Evolutionary conservation across 2,888 invertebrate species (phyloP), one percentile per base, ranked within the genome.

Genomic region (Nesidiocoris tenuis): DNA sequence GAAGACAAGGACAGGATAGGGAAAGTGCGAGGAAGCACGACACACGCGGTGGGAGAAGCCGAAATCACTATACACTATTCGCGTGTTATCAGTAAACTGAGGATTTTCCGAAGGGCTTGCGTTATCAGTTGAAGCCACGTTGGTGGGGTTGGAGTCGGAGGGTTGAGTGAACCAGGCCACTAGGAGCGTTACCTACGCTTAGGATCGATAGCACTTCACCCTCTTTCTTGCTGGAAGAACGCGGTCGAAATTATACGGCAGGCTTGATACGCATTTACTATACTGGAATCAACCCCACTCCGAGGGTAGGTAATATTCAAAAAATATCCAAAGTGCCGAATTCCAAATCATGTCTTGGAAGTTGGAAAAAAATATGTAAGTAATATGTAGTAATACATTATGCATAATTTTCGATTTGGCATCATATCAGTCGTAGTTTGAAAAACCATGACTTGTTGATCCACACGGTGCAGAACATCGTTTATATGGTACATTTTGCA

Each of bases 61-160:
- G 39, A 39, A 12, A 39, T 39, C 39, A 39, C 56, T 39, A 72
- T 72, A 72, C 72, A 72, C 72, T 63, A 72, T 22, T 61, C 72
- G 61, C 39, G 21, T 39, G 72, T 72, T 72, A 72, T 72, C 72
- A 72, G 63, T 72, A 39, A 21, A 72, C 72, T 72, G 61, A 72
- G 39, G 12, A 39, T 39, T n/a, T 39, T 39, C 39, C 12, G 12
- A 3, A 39, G 39, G 12, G 54, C 59, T 59, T 57, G n/a, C 39
- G 61, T 72, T 72, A 72, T 72, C 72, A 72, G 56, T 17, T 57
- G 16, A 1, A 54, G 39, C 70, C 67, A 67, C 67, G 67, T 67
- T 67, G 65, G 65, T 65, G 17, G 59, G 19, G n/a, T 59, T 59
- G 63, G 22, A 21, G n/a, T 59, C n/a, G 63, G 22, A 21, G 21